Evolutionary conservation across 2,888 invertebrate species (phyloP).

Genomic region (Pediacus dermestoides): DNA sequence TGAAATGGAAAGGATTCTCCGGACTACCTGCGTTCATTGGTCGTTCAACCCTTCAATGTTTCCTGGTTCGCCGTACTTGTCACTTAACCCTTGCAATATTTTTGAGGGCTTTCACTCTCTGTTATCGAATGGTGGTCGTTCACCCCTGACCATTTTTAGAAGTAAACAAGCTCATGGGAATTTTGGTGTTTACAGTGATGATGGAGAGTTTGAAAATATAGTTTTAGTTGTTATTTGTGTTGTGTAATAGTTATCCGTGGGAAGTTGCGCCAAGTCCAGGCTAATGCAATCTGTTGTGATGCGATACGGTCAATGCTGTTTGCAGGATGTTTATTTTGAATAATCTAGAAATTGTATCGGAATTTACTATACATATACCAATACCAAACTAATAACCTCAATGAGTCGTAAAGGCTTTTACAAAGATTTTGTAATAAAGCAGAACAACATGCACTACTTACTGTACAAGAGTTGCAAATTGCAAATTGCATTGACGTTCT

Average conservation of each 20-base stretch:
- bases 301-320: too few relatives aligned
- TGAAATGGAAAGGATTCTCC: conserved; percentile 33
- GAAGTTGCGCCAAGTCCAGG: conserved; percentile 17
- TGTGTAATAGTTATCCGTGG: conserved; percentile 14
- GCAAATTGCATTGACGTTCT: too few relatives aligned
- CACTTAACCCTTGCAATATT: conserved; percentile 21
- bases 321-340: too few relatives aligned
- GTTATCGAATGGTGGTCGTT: conserved; percentile 18
- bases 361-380: too few relatives aligned
- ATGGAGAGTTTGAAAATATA: too few relatives aligned
- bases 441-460: too few relatives aligned
- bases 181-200: conserved; percentile 8
- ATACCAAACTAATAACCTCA: too few relatives aligned
- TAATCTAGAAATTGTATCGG: too few relatives aligned
- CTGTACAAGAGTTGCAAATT: too few relatives aligned
- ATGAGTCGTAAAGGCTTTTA: too few relatives aligned
- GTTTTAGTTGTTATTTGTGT: conserved; percentile 6
- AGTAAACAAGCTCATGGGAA: conserved; percentile 7
- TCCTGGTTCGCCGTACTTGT: conserved; percentile 20
- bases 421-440: too few relatives aligned
- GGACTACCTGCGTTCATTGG: conserved; percentile 34
- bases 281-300: not conserved
- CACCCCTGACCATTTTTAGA: conserved; percentile 14
- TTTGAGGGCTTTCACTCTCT: conserved; percentile 17
- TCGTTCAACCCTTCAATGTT: conserved; percentile 36